Evolutionary conservation across 2,113 vertebrate species (phyloP).

Genomic region (Lepisosteus osseus): DNA sequence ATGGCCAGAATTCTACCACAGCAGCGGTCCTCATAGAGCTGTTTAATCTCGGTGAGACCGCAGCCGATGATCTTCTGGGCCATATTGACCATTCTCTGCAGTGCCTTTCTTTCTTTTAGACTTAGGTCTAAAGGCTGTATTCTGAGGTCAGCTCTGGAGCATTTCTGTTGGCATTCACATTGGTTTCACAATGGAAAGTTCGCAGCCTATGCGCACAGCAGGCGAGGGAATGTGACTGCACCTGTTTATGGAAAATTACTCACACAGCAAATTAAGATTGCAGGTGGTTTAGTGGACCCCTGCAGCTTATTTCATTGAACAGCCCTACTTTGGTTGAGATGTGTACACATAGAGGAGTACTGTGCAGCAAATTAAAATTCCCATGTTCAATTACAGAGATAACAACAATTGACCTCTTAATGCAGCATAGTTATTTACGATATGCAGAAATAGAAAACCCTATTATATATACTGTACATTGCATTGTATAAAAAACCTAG

Average conservation of each 20-base stretch:
- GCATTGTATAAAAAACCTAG: too few relatives aligned
- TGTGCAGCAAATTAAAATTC: conserved; percentile 17
- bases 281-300: conserved; percentile 32
- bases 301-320: background rate
- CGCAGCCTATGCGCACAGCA: conserved; percentile 20
- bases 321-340: conserved; percentile 8
- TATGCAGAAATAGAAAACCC: too few relatives aligned
- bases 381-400: conserved; percentile 8
- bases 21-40: too few relatives aligned
- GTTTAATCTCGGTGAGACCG: too few relatives aligned
- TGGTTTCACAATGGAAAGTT: conserved; percentile 3
- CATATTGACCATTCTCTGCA: too few relatives aligned
- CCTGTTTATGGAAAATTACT: conserved; percentile 30
- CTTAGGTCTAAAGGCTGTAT: background rate
- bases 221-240: background rate
- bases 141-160: background rate
- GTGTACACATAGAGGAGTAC: background rate
- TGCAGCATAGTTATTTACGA: too few relatives aligned
- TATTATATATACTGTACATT: too few relatives aligned
- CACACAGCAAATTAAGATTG: conserved; percentile 34
- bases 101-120: too few relatives aligned
- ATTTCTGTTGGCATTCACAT: background rate
- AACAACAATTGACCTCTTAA: background rate
- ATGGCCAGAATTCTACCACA: too few relatives aligned
- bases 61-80: too few relatives aligned